phyloP scores from a whole-genome alignment of 2,113 vertebrate genomes.

The Nesoenas mayeri region DNA sequence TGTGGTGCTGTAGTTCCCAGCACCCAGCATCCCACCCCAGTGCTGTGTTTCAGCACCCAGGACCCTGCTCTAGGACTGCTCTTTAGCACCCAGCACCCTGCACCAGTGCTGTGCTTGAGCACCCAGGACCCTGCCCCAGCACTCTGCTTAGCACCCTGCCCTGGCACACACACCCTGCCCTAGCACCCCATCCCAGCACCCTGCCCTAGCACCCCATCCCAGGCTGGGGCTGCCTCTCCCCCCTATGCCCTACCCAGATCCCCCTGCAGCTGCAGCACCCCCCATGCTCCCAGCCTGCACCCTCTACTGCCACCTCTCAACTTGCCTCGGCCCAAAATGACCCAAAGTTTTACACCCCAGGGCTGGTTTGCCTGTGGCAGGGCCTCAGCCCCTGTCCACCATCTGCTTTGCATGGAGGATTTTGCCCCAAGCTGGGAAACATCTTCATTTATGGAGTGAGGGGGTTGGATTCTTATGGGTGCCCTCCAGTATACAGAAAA shows the following conservation, averaged over 20 bases:
- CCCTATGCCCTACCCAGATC: not conserved
- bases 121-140: not conserved
- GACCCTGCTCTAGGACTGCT: not conserved
- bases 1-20: not conserved
- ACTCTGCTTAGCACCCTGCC: not conserved
- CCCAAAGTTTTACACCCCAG: not conserved
- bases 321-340: not conserved
- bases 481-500: accelerated
- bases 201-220: not conserved
- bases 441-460: not conserved
- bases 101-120: not conserved
- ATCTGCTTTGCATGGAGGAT: not conserved
- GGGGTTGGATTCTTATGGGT: not conserved
- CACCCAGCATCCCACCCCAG: too few species aligned
- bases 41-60: not conserved
- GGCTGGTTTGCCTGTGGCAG: not conserved
- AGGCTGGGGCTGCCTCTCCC: not conserved
- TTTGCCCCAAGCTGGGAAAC: not conserved
- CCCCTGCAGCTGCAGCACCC: not conserved
- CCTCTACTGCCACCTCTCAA: not conserved
- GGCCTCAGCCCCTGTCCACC: not conserved
- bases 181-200: too few species aligned
- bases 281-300: not conserved
- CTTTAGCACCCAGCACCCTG: not conserved
- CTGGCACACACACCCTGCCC: too few species aligned